Percentiles rank a stretch among this genome's conserved stretches.
These are phyloP conservation scores for Hoplodrina ambigua DNA, from an alignment of 2,888 invertebrate genomes.

Conservation along the genomic window DNA sequence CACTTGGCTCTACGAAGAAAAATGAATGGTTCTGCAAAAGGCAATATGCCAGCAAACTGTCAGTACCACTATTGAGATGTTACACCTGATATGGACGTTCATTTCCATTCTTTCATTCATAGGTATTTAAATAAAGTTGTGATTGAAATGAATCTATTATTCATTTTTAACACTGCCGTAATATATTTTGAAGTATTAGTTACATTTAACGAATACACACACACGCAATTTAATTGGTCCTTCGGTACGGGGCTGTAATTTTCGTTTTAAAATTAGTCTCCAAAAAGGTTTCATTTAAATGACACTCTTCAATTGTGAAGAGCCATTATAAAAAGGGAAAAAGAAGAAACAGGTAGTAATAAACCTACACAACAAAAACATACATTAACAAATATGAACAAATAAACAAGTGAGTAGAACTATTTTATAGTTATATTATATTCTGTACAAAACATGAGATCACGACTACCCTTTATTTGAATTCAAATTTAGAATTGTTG, in stretches of 20 bases:
- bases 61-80: slow-evolving; percentile 19
- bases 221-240: too few relatives aligned
- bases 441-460: slow-evolving; percentile 33
- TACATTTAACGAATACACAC: too few relatives aligned
- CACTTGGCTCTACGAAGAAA: slow-evolving; percentile 2
- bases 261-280: too few relatives aligned
- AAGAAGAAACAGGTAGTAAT: not conserved
- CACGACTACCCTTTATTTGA: slow-evolving; percentile 37
- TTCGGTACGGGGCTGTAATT: too few relatives aligned
- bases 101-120: not conserved
- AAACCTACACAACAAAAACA: not conserved
- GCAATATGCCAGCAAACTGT: slow-evolving; percentile 36
- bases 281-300: too few relatives aligned
- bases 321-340: not conserved
- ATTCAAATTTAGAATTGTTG: slow-evolving; percentile 44
- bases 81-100: slow-evolving; percentile 12
- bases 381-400: not conserved
- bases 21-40: slow-evolving; percentile 26
- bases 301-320: not conserved
- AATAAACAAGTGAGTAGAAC: not conserved
- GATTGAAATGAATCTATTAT: too few relatives aligned
- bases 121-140: not conserved
- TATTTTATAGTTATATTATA: slow-evolving; percentile 13
- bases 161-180: too few relatives aligned
- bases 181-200: too few relatives aligned